Evolutionary conservation across 2,888 invertebrate genomes (phyloP), one percentile per base, ranked within the genome.

Genomic region (Phorcus lineatus): DNA sequence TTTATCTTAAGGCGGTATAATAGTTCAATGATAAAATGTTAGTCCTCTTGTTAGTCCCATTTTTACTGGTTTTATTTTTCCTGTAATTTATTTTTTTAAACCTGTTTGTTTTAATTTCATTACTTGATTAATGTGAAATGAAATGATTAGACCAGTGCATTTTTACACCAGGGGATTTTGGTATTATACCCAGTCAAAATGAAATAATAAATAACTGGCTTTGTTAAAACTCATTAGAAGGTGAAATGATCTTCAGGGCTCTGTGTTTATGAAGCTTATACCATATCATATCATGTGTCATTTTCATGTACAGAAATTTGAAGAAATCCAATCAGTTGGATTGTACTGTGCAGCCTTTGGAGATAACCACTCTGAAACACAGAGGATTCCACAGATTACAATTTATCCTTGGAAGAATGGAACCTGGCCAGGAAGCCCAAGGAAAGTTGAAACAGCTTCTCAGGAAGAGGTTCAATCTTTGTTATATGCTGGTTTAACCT

Each of bases 291-390:
- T 77, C 31, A 28, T 24, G 54, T 9, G 74, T 36, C 52, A n/a
- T 36, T 66, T 74, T 74, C 66, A 3, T 24, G 78, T 82, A 31
- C 80, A 90, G 90, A 82, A 81, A 6, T 90, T 86, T 80, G 70
- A 74, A 54, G 91, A 91, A 81, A 83, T 91, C 28, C 91, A 94
- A 28, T 91, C 93, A 4, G 85, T 91, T 78, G 94, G 94, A 22
- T 82, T 94, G 57, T 94, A 91, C 87, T 88, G 87, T 52, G 67
- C 93, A 13, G 87, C 91, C 67, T 84, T 92, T 17, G 78, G 55
- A 67, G 31, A 84, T 53, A 36, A 52, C 54, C 19, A 52, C 17
- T 24, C 28, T 4, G 52, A 19, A 19, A 22, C 77, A 16, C 47
- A 11, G 2, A 75, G 53, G 28, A 36, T 70, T 31, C 62, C 80